Evolutionary conservation across 2,113 vertebrate genomes (phyloP).

Genomic region (Petroica traversi): DNA sequence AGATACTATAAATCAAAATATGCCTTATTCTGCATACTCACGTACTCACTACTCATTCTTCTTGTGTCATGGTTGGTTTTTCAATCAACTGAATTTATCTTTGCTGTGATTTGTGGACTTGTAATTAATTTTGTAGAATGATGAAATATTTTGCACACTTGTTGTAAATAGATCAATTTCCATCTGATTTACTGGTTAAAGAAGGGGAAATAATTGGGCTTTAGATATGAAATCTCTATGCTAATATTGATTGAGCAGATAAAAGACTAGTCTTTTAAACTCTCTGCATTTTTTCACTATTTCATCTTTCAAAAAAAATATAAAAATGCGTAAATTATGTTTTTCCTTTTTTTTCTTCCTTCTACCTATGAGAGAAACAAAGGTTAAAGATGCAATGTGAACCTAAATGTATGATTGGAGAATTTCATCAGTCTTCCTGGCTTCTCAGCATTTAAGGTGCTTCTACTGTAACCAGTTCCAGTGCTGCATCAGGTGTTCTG

Average conservation of each 20-base stretch:
- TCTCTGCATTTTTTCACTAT: background rate
- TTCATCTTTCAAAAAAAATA: background rate
- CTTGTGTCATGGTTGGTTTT: background rate
- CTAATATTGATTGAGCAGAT: background rate
- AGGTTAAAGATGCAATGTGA: background rate
- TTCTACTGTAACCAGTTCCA: background rate
- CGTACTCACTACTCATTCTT: background rate
- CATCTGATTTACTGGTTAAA: background rate
- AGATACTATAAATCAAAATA: background rate
- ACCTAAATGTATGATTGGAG: background rate
- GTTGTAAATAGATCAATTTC: background rate
- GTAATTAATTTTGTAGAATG: background rate
- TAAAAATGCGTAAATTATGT: background rate
- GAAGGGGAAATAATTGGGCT: background rate
- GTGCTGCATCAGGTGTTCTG: background rate
- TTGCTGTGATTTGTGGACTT: background rate
- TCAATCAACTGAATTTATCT: background rate
- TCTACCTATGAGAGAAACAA: background rate
- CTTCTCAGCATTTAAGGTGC: background rate
- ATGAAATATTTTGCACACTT: background rate
- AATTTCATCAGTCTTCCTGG: background rate
- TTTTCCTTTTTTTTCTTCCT: background rate
- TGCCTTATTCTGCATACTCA: background rate
- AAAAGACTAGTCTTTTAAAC: background rate
- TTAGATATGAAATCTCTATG: background rate